Evolutionary conservation across 2,797 vertebrate species (phyloP).

Genomic region (Apogon hyalosoma): DNA sequence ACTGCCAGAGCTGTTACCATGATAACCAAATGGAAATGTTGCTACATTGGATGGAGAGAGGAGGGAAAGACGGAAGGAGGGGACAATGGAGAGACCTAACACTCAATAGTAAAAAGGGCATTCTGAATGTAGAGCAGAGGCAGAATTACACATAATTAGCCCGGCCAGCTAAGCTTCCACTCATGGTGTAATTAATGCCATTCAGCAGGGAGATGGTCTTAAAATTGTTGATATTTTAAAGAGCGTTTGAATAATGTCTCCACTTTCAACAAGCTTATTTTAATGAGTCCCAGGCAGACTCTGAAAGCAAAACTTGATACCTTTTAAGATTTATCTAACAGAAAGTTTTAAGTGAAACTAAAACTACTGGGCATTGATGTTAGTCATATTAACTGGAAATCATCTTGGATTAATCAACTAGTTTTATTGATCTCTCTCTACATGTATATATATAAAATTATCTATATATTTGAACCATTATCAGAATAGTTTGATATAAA

Average conservation of each 20-base stretch:
- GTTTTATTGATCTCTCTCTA: not conserved
- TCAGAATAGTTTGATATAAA: no score
- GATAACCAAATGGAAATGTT: constrained; percentile 66
- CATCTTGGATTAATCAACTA: not conserved
- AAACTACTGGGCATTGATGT: constrained; percentile 8
- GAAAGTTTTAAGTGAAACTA: constrained; percentile 15
- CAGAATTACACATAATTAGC: constrained; percentile 76
- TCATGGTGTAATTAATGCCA: constrained; percentile 74
- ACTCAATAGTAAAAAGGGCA: constrained; percentile 41
- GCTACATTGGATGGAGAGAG: constrained; percentile 35
- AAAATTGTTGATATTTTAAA: constrained; percentile 43
- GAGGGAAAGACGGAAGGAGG: constrained; percentile 18
- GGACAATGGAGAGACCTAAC: not conserved
- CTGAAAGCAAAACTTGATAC: constrained; percentile 1
- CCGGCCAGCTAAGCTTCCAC: constrained; percentile 61
- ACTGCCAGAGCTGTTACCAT: constrained; percentile 62
- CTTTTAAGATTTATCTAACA: constrained; percentile 23
- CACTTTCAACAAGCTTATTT: constrained; percentile 42
- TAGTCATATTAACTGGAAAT: constrained; percentile 11
- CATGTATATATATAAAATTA: no score
- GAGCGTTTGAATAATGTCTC: constrained; percentile 46
- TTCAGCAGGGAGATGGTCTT: constrained; percentile 48
- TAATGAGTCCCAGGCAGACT: constrained; percentile 33
- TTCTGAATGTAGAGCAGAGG: constrained; percentile 54
- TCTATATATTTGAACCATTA: no score